Percentiles rank a stretch among this genome's conserved stretches.
Conservation (phyloP, 1,140 invertebrate genomes). For the Neodiprion virginianus region DNA sequence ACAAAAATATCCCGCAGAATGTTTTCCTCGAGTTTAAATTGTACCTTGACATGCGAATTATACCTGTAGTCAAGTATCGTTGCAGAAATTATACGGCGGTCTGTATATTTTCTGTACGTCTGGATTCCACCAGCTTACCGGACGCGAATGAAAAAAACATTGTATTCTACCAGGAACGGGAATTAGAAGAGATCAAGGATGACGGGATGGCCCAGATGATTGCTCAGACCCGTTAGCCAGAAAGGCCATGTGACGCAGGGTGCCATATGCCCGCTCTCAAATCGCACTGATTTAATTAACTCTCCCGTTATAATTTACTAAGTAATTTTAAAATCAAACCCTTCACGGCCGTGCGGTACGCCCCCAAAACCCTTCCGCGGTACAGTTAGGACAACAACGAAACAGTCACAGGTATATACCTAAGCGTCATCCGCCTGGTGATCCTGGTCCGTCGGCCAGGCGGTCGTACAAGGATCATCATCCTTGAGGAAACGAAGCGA, state of each 20-base stretch:
- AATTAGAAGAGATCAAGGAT: background rate
- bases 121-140: too few species aligned
- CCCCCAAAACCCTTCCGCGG: background rate
- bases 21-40: too few species aligned
- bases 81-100: too few species aligned
- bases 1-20: too few species aligned
- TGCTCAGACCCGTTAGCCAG: too few species aligned
- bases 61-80: too few species aligned
- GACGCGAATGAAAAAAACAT: too few species aligned
- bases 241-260: background rate
- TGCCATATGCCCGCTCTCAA: background rate
- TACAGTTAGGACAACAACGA: background rate
- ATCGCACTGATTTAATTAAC: background rate
- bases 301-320: background rate
- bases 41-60: too few species aligned
- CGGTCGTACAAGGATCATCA: background rate
- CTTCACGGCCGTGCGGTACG: background rate
- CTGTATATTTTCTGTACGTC: too few species aligned
- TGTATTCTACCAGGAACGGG: background rate
- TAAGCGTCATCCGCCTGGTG: background rate
- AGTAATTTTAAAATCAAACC: background rate
- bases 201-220: too few species aligned
- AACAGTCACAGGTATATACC: background rate
- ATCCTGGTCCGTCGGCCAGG: background rate
- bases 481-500: background rate